phyloP scores from a whole-genome alignment of 2,888 invertebrate genomes.

The Mesoligia furuncula region DNA sequence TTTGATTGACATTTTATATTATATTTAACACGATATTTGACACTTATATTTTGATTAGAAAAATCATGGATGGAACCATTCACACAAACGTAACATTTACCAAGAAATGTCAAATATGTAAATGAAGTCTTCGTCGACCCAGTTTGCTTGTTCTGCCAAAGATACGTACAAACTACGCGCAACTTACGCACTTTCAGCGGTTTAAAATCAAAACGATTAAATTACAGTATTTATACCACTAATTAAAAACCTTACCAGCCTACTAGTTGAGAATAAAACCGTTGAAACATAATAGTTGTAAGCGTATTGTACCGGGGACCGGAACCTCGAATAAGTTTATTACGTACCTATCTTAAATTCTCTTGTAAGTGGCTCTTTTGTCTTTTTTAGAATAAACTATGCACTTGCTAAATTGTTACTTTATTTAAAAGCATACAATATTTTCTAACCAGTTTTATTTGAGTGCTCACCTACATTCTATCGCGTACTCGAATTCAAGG shows the following conservation, averaged over 20 bases:
- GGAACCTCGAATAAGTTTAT: no score
- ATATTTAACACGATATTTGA: no score
- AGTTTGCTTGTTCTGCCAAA: background rate
- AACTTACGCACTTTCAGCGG: no score
- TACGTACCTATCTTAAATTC: no score
- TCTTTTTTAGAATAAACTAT: background rate
- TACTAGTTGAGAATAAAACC: no score
- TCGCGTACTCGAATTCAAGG: background rate
- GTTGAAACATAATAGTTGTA: no score
- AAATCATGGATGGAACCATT: background rate
- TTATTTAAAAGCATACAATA: background rate
- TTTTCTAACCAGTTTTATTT: background rate
- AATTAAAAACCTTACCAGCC: background rate
- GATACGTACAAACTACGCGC: background rate
- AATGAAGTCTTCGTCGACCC: background rate
- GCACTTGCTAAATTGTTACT: background rate
- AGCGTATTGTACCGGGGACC: background rate
- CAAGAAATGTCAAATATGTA: background rate
- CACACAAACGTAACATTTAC: background rate
- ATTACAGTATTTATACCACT: background rate
- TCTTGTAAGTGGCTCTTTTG: no score
- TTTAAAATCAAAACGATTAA: background rate
- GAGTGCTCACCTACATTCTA: background rate
- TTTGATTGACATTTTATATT: no score
- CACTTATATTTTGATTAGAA: background rate